phyloP scores from a whole-genome alignment of 2,113 vertebrate species.

The Calypte anna region DNA sequence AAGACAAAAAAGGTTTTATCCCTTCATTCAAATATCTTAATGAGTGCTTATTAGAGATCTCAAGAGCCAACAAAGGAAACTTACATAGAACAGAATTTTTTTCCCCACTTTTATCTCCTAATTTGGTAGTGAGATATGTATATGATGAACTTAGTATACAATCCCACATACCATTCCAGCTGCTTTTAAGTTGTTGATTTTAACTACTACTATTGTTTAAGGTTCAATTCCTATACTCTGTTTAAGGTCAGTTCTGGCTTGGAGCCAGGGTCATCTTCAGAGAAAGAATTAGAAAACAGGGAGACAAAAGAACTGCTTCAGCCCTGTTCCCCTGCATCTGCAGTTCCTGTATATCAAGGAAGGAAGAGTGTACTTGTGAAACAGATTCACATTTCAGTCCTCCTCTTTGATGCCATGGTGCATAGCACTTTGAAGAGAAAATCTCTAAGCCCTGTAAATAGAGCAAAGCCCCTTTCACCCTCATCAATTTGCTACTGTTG shows the following conservation, averaged over 20 bases:
- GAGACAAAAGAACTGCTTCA: conserved; percentile 38
- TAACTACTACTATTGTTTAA: conserved; percentile 15
- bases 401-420: not conserved
- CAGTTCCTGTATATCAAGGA: not conserved
- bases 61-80: not conserved
- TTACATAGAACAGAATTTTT: not conserved
- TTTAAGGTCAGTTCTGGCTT: conserved; percentile 18
- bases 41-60: not conserved
- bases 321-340: not conserved
- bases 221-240: not conserved
- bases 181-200: not conserved
- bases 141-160: not conserved
- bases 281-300: conserved; percentile 25
- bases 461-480: not conserved
- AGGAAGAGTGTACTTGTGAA: conserved; percentile 9
- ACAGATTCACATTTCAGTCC: not conserved
- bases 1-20: not conserved
- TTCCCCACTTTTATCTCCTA: not conserved
- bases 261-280: conserved; percentile 3
- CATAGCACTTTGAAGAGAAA: not conserved
- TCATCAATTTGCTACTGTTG: not conserved
- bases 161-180: not conserved
- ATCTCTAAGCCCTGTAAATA: not conserved
- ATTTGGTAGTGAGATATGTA: not conserved
- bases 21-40: not conserved